A percentile compares a stretch with the other conserved stretches of the same genome.
These are phyloP conservation scores for Axea sp. DNA, from an alignment of 2,888 invertebrate genomes.

Conservation along the genomic window DNA sequence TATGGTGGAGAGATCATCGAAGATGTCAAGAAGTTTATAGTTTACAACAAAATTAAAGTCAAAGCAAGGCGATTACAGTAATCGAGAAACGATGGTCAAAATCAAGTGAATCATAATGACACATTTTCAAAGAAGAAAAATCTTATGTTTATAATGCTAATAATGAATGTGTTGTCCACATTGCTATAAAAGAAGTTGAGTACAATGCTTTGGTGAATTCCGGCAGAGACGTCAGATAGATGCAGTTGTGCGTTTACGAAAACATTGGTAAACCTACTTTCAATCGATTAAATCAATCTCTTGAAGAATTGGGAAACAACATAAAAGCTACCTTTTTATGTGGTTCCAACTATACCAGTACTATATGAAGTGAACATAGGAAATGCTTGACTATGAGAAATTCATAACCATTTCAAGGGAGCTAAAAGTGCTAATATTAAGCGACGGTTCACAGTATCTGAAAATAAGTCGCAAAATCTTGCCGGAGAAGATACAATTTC, in stretches of 20 bases:
- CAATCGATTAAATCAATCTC: constrained; percentile 3
- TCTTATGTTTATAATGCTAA: too few species aligned
- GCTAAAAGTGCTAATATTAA: constrained; percentile 4
- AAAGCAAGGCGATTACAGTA: too few species aligned
- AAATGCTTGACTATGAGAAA: constrained; percentile 8
- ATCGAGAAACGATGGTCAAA: too few species aligned
- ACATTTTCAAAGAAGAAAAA: too few species aligned
- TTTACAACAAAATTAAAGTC: too few species aligned
- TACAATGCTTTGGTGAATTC: constrained; percentile 43
- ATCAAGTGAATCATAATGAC: too few species aligned
- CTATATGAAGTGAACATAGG: constrained; percentile 37
- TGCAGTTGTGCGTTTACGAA: constrained; percentile 21
- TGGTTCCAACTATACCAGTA: constrained; percentile 13
- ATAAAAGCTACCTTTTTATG: constrained; percentile 32
- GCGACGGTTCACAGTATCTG: background rate
- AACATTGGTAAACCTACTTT: constrained; percentile 25
- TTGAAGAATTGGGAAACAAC: constrained; percentile 13
- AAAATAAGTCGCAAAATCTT: background rate
- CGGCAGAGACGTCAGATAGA: constrained; percentile 48
- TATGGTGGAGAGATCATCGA: too few species aligned
- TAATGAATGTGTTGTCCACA: too few species aligned
- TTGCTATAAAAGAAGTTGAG: constrained; percentile 6
- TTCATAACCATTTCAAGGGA: constrained; percentile 6
- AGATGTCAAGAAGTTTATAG: too few species aligned
- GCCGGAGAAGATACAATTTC: background rate